Evolutionary conservation across 2,888 invertebrate genomes (phyloP).

Genomic region (Ormia ochracea): DNA sequence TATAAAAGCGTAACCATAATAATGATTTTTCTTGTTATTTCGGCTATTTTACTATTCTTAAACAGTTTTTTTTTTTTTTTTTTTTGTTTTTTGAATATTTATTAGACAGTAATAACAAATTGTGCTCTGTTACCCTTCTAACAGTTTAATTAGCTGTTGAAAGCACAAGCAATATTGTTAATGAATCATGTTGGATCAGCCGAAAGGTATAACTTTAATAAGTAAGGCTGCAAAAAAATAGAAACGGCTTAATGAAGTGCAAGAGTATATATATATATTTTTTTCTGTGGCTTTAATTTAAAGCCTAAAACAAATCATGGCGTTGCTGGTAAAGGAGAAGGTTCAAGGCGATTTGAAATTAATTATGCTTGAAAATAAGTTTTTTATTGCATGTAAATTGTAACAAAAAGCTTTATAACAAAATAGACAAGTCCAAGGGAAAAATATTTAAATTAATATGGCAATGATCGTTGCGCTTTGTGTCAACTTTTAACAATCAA

Average conservation of each 20-base stretch:
- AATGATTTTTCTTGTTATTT: constrained; percentile 22
- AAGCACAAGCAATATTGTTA: constrained; percentile 9
- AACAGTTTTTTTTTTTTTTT: constrained; percentile 1
- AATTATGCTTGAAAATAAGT: not conserved
- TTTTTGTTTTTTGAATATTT: not conserved
- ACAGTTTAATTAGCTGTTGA: constrained; percentile 26
- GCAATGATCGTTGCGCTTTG: no score
- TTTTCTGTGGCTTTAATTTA: not conserved
- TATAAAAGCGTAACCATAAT: constrained; percentile 38
- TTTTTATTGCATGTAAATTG: not conserved
- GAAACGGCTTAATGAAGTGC: constrained; percentile 13
- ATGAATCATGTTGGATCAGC: constrained; percentile 43
- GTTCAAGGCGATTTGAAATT: constrained; percentile 11
- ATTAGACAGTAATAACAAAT: not conserved
- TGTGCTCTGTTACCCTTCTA: constrained; percentile 33
- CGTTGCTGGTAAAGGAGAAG: not conserved
- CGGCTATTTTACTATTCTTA: constrained; percentile 5
- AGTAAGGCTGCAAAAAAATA: not conserved
- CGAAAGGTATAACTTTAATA: constrained; percentile 36
- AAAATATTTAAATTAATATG: no score
- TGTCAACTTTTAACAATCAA: no score
- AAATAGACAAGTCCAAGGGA: not conserved
- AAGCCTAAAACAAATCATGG: constrained; percentile 6
- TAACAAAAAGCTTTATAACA: not conserved
- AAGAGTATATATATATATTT: no score